Evolutionary conservation across 2,888 invertebrate species (phyloP).

Genomic region (Sclerodermus sp.): DNA sequence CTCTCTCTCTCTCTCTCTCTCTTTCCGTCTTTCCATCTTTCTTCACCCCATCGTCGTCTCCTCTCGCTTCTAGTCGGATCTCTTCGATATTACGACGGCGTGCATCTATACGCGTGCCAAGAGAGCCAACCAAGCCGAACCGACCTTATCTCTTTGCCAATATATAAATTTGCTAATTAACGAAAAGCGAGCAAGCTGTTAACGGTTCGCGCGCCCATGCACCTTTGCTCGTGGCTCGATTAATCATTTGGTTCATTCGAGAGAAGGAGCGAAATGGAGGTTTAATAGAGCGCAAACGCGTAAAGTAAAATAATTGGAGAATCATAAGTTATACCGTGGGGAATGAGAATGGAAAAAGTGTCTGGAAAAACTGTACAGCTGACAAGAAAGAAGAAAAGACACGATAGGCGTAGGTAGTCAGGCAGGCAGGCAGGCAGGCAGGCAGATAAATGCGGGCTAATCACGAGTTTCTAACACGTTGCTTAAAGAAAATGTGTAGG

Average conservation of each 20-base stretch:
- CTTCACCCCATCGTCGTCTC: neutral
- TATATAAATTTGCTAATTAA: constrained; percentile 29
- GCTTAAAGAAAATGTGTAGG: too few species aligned
- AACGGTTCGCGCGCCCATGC: constrained; percentile 17
- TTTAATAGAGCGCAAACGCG: too few species aligned
- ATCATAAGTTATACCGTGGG: too few species aligned
- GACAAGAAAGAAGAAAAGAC: neutral
- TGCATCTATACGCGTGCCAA: too few species aligned
- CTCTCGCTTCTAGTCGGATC: too few species aligned
- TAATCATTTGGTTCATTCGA: neutral
- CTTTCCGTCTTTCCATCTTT: constrained; percentile 2
- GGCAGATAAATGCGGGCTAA: too few species aligned
- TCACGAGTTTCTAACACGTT: too few species aligned
- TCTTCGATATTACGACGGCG: too few species aligned
- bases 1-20: neutral
- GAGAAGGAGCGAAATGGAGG: too few species aligned
- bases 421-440: too few species aligned
- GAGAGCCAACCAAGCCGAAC: neutral
- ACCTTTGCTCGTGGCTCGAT: constrained; percentile 16
- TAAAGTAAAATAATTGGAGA: too few species aligned
- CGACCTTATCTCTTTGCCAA: constrained; percentile 23
- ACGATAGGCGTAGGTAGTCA: too few species aligned
- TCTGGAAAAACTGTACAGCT: neutral
- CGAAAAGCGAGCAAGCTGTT: constrained; percentile 23
- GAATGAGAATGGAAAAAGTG: neutral